A percentile compares a stretch with the other conserved stretches of the same genome.
Evolutionary conservation across 1,140 invertebrate species (phyloP).

Genomic region (Ladona fulva): DNA sequence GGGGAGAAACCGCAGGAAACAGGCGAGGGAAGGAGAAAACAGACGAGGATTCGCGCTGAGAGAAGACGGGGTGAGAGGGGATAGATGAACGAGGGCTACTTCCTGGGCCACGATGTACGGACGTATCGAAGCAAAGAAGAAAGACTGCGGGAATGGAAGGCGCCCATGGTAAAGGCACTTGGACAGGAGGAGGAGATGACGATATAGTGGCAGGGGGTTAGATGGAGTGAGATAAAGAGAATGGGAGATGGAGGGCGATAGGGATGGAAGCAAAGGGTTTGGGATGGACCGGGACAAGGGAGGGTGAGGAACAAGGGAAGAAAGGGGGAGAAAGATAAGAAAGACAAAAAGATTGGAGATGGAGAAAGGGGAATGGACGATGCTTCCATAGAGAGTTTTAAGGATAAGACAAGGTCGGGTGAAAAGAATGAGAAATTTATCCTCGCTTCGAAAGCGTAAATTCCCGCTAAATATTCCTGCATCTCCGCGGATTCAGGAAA

Average conservation of each 20-base stretch:
- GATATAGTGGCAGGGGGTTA: not conserved
- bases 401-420: not conserved
- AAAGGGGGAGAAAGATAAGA: not conserved
- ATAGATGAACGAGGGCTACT: not conserved
- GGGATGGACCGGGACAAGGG: not conserved
- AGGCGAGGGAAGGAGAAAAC: not conserved
- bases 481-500: too few species aligned
- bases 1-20: not conserved
- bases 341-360: too few species aligned
- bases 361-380: too few species aligned
- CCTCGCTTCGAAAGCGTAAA: too few species aligned
- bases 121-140: not conserved
- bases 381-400: too few species aligned
- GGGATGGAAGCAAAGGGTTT: not conserved
- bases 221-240: not conserved
- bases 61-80: not conserved
- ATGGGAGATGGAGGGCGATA: not conserved
- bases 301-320: not conserved
- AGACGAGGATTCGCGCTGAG: not conserved
- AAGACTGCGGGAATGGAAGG: too few species aligned
- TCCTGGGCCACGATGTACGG: not conserved
- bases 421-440: not conserved
- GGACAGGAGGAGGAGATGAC: not conserved
- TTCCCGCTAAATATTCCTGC: too few species aligned
- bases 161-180: too few species aligned